Evolutionary conservation across 1,140 invertebrate genomes (phyloP).

Genomic region (Aphidius gifuensis): DNA sequence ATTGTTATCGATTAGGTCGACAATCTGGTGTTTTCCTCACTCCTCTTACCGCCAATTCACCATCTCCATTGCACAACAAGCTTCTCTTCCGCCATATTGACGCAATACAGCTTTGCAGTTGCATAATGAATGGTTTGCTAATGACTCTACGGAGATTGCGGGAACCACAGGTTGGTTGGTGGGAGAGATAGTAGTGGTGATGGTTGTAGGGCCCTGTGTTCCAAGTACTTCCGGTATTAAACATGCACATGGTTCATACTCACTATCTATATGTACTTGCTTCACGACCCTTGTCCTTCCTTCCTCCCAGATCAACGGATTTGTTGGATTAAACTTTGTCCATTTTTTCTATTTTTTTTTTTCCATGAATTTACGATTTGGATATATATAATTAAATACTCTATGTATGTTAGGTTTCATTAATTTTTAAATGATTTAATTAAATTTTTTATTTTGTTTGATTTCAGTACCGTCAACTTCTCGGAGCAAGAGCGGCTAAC

Average conservation of each 20-base stretch:
- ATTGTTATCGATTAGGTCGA: constrained; percentile 50
- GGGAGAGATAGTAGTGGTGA: constrained; percentile 22
- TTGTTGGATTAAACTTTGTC: too few relatives aligned
- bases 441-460: constrained; percentile 9
- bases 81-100: constrained; percentile 38
- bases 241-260: constrained; percentile 36
- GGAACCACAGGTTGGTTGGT: constrained; percentile 42
- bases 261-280: not conserved
- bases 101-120: constrained; percentile 47
- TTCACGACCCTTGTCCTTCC: constrained; percentile 6
- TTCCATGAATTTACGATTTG: too few relatives aligned
- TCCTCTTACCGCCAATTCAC: constrained; percentile 8
- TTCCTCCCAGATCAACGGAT: not conserved
- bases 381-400: too few relatives aligned
- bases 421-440: constrained; percentile 11
- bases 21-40: constrained; percentile 37
- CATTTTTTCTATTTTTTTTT: too few relatives aligned
- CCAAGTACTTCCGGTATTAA: constrained; percentile 47
- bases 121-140: constrained; percentile 51
- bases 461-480: constrained; percentile 36
- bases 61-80: not conserved
- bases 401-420: too few relatives aligned
- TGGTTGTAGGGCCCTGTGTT: constrained; percentile 27
- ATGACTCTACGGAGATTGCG: constrained; percentile 50
- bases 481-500: constrained; percentile 39